Conservation (phyloP, 2,888 invertebrate species). For the Spialia ferax region DNA sequence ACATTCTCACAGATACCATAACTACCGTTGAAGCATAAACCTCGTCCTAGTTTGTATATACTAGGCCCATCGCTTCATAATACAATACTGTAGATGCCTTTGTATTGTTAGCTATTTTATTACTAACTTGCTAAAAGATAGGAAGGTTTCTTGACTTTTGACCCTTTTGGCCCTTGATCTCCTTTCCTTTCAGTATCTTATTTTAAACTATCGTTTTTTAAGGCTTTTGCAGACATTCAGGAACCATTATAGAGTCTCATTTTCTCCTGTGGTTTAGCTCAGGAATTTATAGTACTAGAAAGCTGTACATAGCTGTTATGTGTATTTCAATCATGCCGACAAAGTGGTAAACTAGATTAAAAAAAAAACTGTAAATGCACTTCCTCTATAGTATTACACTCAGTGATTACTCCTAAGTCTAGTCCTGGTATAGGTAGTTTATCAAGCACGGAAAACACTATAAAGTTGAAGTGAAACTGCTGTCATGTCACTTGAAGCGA, state of each 20-base stretch:
- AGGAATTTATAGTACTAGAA: too few species aligned
- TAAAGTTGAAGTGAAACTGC: slow-evolving; percentile 8
- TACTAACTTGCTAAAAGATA: slow-evolving; percentile 2
- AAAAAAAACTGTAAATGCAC: too few species aligned
- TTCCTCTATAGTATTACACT: too few species aligned
- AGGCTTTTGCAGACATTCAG: too few species aligned
- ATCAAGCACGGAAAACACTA: not conserved
- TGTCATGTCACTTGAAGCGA: slow-evolving; percentile 24
- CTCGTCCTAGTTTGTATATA: slow-evolving; percentile 37
- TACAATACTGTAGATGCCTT: slow-evolving; percentile 26
- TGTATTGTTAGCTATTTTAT: slow-evolving; percentile 19
- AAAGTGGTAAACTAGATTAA: too few species aligned
- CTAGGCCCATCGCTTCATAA: slow-evolving; percentile 17
- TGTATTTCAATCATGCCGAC: too few species aligned
- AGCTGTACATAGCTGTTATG: too few species aligned
- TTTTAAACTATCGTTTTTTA: too few species aligned
- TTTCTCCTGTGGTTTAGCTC: too few species aligned
- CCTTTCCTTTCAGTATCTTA: not conserved
- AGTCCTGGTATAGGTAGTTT: not conserved
- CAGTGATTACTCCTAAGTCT: too few species aligned
- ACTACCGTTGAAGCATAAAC: slow-evolving; percentile 31
- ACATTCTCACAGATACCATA: slow-evolving; percentile 36
- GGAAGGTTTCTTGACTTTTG: not conserved
- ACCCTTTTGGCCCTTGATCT: not conserved
- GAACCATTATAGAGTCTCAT: too few species aligned